A percentile compares a stretch with the other conserved stretches of the same genome.
phyloP scores from a whole-genome alignment of 2,797 vertebrate species.

The Microctenopoma steveboyesi region DNA sequence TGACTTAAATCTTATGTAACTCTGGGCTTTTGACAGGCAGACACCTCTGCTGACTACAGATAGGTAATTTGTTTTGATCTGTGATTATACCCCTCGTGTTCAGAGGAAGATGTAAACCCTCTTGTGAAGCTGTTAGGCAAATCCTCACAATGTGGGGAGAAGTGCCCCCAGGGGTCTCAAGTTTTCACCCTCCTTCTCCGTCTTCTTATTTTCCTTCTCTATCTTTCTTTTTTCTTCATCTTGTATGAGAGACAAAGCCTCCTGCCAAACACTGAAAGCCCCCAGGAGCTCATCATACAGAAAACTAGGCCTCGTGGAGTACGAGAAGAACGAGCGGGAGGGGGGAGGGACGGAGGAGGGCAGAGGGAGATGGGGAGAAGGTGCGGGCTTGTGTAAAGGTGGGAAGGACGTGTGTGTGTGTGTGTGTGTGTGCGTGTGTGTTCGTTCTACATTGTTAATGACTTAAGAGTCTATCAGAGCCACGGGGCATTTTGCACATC shows the following conservation, averaged over 20 bases:
- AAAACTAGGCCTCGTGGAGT: constrained; percentile 76
- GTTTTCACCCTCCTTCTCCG: constrained; percentile 76
- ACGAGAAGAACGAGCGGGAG: constrained; percentile 56
- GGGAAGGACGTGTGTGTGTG: constrained; percentile 47
- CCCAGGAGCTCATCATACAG: constrained; percentile 84
- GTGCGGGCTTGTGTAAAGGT: constrained; percentile 67
- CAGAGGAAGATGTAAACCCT: constrained; percentile 87
- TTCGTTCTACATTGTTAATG: constrained; percentile 65
- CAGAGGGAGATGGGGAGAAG: constrained; percentile 46
- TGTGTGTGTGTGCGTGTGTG: constrained; percentile 39
- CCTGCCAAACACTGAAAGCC: constrained; percentile 82
- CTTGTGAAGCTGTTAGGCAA: constrained; percentile 86
- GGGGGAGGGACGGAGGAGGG: constrained; percentile 39
- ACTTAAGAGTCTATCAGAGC: constrained; percentile 71
- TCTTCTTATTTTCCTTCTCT: constrained; percentile 61
- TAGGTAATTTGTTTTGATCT: constrained; percentile 88
- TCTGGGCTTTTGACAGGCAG: constrained; percentile 80
- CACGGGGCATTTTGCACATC: constrained; percentile 67
- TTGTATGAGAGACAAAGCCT: constrained; percentile 84
- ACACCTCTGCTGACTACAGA: constrained; percentile 84
- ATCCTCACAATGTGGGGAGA: constrained; percentile 83
- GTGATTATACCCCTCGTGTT: constrained; percentile 84
- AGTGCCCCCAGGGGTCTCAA: constrained; percentile 81
- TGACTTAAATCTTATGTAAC: constrained; percentile 85
- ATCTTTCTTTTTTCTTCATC: constrained; percentile 72